phyloP scores from a whole-genome alignment of 1,140 invertebrate species.

The Matsumurasca onukii region DNA sequence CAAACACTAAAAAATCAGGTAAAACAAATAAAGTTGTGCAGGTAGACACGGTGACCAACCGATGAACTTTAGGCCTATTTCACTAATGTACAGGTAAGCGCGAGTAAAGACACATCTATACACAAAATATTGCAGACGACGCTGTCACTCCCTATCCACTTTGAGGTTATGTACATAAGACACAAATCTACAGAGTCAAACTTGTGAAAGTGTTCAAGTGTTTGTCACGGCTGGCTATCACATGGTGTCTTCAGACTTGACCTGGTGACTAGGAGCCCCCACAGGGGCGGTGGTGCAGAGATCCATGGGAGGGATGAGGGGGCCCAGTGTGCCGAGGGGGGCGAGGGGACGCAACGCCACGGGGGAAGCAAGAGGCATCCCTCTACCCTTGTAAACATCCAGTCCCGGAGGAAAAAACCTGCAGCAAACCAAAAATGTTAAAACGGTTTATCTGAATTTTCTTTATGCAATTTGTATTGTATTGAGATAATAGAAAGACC shows the following conservation, averaged over 20 bases:
- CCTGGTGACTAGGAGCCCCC: neutral
- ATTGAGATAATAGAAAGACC: no score
- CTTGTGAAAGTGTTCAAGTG: neutral
- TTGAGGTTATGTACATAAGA: slow-evolving; percentile 22
- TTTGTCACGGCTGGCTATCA: neutral
- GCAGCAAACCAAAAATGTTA: no score
- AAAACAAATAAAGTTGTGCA: no score
- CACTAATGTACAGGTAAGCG: no score
- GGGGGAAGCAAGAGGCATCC: neutral
- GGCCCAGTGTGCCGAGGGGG: neutral
- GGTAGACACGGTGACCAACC: no score
- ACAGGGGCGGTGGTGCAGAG: neutral
- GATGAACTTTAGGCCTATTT: no score
- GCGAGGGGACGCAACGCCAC: neutral
- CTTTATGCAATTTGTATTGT: no score
- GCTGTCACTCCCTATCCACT: neutral
- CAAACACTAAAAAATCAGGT: no score
- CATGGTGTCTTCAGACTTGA: neutral
- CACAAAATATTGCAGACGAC: neutral
- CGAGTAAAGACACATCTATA: neutral
- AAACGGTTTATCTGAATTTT: no score
- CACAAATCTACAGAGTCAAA: neutral
- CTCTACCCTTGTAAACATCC: slow-evolving; percentile 10
- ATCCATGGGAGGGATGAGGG: neutral
- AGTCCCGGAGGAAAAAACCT: slow-evolving; percentile 21